Evolutionary conservation across 1,140 invertebrate genomes (phyloP).

Genomic region (Onthophagus taurus): DNA sequence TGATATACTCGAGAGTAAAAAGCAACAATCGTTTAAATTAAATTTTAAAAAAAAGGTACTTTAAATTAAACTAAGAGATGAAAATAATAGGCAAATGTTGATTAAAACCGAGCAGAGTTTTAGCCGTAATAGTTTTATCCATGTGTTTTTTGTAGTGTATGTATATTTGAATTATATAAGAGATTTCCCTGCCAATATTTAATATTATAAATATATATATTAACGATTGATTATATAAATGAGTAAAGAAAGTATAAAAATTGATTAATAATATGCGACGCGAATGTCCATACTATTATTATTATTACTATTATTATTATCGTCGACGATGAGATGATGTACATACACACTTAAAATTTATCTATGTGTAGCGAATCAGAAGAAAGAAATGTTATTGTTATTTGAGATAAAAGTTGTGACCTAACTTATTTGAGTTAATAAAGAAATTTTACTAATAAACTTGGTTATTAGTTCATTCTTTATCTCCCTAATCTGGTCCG

Average conservation of each 20-base stretch:
- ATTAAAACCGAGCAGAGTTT: slow-evolving; percentile 31
- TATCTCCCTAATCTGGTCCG: no score
- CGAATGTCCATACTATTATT: slow-evolving; percentile 15
- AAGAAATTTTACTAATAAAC: slow-evolving; percentile 32
- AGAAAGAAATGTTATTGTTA: slow-evolving; percentile 37
- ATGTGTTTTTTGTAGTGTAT: slow-evolving; percentile 39
- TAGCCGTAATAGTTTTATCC: slow-evolving; percentile 38
- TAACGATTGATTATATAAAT: no score
- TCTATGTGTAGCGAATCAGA: slow-evolving; percentile 33
- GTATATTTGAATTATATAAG: slow-evolving; percentile 32
- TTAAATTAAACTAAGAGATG: no score
- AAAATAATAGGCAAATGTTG: slow-evolving; percentile 37
- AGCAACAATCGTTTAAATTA: no score
- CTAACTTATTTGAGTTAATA: slow-evolving; percentile 39
- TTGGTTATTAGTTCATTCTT: not conserved
- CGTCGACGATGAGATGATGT: slow-evolving; percentile 19
- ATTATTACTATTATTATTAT: slow-evolving; percentile 15
- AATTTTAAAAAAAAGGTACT: no score
- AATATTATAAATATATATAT: slow-evolving; percentile 7
- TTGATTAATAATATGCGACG: no score
- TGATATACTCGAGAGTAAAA: no score
- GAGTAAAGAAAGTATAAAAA: no score
- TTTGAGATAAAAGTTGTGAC: slow-evolving; percentile 34
- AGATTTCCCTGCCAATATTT: slow-evolving; percentile 26
- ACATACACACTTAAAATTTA: slow-evolving; percentile 29